Percentiles rank a stretch among this genome's conserved stretches.
phyloP scores from a whole-genome alignment of 2,797 vertebrate species.

The Poeciliopsis turneri region DNA sequence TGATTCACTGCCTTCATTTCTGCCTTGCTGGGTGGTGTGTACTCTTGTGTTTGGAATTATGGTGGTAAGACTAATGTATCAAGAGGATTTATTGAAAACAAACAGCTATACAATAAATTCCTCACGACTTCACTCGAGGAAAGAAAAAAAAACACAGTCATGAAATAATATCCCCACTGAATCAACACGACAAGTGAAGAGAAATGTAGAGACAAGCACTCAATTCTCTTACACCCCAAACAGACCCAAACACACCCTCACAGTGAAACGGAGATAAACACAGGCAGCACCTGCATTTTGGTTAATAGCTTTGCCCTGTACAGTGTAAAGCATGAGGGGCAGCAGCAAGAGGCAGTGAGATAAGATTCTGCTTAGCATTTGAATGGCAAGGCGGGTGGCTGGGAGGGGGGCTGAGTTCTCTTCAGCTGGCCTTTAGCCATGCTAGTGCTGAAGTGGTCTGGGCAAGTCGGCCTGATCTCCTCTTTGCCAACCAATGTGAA shows the following conservation, averaged over 20 bases:
- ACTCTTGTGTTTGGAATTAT: conserved; percentile 22
- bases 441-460: conserved; percentile 69
- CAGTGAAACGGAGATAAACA: conserved; percentile 41
- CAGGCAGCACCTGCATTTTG: conserved; percentile 47
- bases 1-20: conserved; percentile 66
- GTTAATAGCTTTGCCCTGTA: conserved; percentile 79
- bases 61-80: conserved; percentile 32
- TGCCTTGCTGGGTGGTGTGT: conserved; percentile 38
- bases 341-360: conserved; percentile 74
- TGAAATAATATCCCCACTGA: conserved; percentile 4
- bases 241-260: conserved; percentile 20
- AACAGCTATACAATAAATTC: conserved; percentile 12
- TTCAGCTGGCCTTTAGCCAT: conserved; percentile 79
- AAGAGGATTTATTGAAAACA: conserved; percentile 33
- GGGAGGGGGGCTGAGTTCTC: conserved; percentile 70
- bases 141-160: neutral
- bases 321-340: conserved; percentile 74
- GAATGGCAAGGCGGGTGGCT: conserved; percentile 55
- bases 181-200: conserved; percentile 11
- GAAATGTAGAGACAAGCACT: conserved; percentile 9
- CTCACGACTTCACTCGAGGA: neutral
- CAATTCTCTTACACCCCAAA: conserved; percentile 15
- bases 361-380: conserved; percentile 83
- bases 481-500: conserved; percentile 63
- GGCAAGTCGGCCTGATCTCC: conserved; percentile 58